Evolutionary conservation across 2,113 vertebrate genomes (phyloP).

Genomic region (Spheniscus mendiculus): DNA sequence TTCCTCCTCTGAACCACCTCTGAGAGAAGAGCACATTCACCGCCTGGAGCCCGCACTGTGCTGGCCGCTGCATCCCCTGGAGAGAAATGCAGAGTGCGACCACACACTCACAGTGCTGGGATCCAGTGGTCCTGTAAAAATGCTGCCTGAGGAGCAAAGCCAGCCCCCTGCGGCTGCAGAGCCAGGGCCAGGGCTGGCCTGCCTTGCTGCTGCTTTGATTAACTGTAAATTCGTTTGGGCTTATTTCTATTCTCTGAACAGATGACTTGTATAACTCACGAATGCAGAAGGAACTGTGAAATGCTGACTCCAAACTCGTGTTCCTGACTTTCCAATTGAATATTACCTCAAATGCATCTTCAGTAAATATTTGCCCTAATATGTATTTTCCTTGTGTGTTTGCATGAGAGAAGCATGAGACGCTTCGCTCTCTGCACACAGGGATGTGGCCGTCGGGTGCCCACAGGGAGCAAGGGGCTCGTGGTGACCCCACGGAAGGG

Average conservation of each 20-base stretch:
- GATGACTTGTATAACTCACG: too few species aligned
- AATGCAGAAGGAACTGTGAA: neutral
- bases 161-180: neutral
- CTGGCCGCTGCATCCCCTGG: neutral
- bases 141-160: neutral
- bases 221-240: neutral
- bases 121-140: neutral
- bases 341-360: neutral
- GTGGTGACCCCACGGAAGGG: neutral
- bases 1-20: neutral
- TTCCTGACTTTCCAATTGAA: neutral
- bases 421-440: neutral
- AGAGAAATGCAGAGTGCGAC: fast-evolving
- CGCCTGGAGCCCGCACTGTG: fast-evolving
- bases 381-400: neutral
- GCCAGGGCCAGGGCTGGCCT: neutral
- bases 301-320: neutral
- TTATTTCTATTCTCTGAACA: neutral
- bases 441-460: neutral
- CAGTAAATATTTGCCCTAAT: neutral
- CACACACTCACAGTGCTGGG: neutral
- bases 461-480: neutral
- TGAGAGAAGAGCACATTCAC: neutral
- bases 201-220: neutral
- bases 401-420: neutral